Conservation (phyloP, 2,888 invertebrate genomes). For the Dioctria linearis region DNA sequence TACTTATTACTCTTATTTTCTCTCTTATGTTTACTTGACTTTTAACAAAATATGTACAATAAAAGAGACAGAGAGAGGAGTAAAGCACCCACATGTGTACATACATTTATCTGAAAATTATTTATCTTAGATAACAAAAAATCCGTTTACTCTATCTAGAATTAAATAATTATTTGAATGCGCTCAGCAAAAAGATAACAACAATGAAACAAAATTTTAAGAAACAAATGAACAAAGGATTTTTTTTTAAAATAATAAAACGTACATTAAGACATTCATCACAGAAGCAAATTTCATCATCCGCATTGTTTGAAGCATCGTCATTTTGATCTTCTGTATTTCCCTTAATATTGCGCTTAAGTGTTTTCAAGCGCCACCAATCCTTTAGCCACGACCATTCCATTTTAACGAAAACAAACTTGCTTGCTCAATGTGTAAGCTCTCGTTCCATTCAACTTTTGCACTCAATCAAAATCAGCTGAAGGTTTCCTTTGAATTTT, state of each 20-base stretch:
- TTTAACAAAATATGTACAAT: too few relatives aligned
- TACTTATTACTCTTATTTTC: too few relatives aligned
- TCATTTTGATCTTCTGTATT: conserved; percentile 56
- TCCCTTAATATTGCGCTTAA: conserved; percentile 68
- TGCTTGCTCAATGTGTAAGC: background rate
- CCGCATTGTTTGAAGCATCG: conserved; percentile 63
- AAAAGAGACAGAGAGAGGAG: background rate
- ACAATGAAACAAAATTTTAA: background rate
- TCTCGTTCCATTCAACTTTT: background rate
- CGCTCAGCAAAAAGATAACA: background rate
- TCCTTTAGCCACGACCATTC: conserved; percentile 87
- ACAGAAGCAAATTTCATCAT: conserved; percentile 83
- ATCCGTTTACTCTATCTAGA: too few relatives aligned
- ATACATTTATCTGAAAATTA: too few relatives aligned
- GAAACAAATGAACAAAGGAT: background rate
- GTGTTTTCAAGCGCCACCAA: conserved; percentile 84
- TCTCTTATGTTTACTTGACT: too few relatives aligned
- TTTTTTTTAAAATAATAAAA: background rate
- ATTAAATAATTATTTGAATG: too few relatives aligned
- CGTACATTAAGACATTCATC: conserved; percentile 78
- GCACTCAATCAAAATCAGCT: background rate
- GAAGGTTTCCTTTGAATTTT: background rate
- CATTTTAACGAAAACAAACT: conserved; percentile 70
- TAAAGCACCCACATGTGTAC: background rate
- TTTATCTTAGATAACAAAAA: too few relatives aligned